A percentile compares a stretch with the other conserved stretches of the same genome.
Conservation (phyloP, 64 coral and sea anemone species). For the Trachythela sp. region DNA sequence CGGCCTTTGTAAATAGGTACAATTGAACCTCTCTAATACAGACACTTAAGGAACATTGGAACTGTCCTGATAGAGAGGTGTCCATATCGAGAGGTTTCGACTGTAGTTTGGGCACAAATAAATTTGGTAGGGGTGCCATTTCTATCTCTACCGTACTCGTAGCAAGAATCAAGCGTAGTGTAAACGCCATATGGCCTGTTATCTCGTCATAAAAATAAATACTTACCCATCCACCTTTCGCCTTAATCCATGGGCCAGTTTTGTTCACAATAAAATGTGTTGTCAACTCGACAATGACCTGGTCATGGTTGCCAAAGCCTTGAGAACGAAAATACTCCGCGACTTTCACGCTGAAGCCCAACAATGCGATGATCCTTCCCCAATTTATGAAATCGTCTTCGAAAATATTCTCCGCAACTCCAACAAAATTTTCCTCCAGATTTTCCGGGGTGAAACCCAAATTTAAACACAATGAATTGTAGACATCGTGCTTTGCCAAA, state of each 20-base stretch:
- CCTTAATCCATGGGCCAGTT: not conserved
- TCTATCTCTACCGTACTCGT: too few relatives aligned
- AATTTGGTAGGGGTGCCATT: too few relatives aligned
- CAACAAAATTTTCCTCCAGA: not conserved
- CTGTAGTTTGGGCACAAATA: too few relatives aligned
- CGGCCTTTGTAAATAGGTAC: too few relatives aligned
- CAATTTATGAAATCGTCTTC: not conserved
- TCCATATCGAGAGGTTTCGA: too few relatives aligned
- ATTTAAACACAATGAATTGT: not conserved
- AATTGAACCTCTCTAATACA: too few relatives aligned
- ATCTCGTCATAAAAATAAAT: not conserved
- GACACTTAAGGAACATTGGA: too few relatives aligned
- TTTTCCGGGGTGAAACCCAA: not conserved
- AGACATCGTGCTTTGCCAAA: not conserved
- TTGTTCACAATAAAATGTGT: not conserved
- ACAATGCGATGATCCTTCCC: not conserved
- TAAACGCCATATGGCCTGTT: too few relatives aligned
- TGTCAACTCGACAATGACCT: not conserved
- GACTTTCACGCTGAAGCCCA: not conserved
- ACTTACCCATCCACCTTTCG: conserved; percentile 6
- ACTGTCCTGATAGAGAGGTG: too few relatives aligned
- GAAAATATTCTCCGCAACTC: not conserved
- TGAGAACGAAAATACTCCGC: not conserved
- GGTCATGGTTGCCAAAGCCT: not conserved
- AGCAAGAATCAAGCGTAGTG: too few relatives aligned